Evolutionary conservation across 1,140 invertebrate genomes (phyloP).

Genomic region (Chironomus striatipennis): DNA sequence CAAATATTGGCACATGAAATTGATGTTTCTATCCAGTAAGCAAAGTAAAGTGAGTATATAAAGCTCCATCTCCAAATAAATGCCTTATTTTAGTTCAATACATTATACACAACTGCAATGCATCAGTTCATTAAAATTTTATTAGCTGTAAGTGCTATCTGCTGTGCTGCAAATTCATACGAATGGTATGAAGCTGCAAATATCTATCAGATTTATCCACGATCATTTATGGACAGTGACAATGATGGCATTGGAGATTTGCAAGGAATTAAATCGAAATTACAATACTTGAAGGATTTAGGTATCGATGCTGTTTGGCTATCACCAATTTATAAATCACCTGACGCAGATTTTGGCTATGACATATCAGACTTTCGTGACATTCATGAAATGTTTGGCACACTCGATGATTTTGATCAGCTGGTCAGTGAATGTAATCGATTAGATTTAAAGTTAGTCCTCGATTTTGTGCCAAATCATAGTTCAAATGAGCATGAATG

Average conservation of each 20-base stretch:
- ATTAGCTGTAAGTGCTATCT: background rate
- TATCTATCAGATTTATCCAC: conserved; percentile 50
- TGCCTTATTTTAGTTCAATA: background rate
- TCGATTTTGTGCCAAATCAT: conserved; percentile 70
- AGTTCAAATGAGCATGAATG: conserved; percentile 55
- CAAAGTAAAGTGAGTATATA: background rate
- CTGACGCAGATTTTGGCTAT: conserved; percentile 56
- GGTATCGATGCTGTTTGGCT: conserved; percentile 47
- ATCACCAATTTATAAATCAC: conserved; percentile 48
- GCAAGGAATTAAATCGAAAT: conserved; percentile 40
- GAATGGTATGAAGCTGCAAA: conserved; percentile 36
- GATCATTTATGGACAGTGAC: conserved; percentile 49
- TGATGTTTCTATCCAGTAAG: background rate
- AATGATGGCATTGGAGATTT: conserved; percentile 44
- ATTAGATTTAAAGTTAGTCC: conserved; percentile 39
- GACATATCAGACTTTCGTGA: conserved; percentile 54
- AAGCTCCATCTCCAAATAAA: background rate
- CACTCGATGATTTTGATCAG: conserved; percentile 51
- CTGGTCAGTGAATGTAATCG: conserved; percentile 41
- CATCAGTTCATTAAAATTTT: conserved; percentile 14
- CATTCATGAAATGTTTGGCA: conserved; percentile 52
- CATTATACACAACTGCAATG: background rate
- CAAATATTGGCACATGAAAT: background rate
- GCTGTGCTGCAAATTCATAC: conserved; percentile 25
- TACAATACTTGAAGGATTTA: conserved; percentile 46